Evolutionary conservation across 2,888 invertebrate genomes (phyloP).

Genomic region (Meiosimyza platycephala): DNA sequence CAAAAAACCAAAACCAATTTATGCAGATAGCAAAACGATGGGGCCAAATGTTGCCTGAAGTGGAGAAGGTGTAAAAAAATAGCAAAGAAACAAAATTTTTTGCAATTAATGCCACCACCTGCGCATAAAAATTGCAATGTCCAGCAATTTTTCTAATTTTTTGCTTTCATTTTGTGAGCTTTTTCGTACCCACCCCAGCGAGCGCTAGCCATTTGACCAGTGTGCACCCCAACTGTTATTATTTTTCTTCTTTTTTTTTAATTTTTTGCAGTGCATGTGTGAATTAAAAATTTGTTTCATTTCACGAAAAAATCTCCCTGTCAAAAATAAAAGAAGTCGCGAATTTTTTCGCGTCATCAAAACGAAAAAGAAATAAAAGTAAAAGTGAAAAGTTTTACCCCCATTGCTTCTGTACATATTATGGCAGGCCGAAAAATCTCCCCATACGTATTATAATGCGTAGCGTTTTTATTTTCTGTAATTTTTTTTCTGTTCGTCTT

Average conservation of each 20-base stretch:
- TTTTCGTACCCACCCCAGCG: not conserved
- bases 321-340: conserved; percentile 42
- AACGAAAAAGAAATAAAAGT: conserved; percentile 11
- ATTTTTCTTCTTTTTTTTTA: too few species aligned
- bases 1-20: conserved; percentile 1
- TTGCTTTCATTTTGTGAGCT: conserved; percentile 17
- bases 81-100: conserved; percentile 1
- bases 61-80: not conserved
- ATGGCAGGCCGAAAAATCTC: too few species aligned
- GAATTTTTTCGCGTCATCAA: conserved; percentile 9
- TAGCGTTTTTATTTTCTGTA: not conserved
- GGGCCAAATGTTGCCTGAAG: too few species aligned
- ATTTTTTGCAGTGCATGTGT: conserved; percentile 49
- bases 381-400: not conserved
- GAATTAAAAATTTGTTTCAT: conserved; percentile 58
- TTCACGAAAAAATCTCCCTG: conserved; percentile 52
- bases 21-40: too few species aligned
- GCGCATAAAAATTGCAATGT: conserved; percentile 23
- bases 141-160: conserved; percentile 22
- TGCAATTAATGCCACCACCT: conserved; percentile 25
- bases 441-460: too few species aligned
- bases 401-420: too few species aligned
- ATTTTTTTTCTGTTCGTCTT: conserved; percentile 47
- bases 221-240: not conserved
- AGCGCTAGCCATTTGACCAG: not conserved